Conservation (phyloP, 2,113 vertebrate species). For the Electrona antarctica region DNA sequence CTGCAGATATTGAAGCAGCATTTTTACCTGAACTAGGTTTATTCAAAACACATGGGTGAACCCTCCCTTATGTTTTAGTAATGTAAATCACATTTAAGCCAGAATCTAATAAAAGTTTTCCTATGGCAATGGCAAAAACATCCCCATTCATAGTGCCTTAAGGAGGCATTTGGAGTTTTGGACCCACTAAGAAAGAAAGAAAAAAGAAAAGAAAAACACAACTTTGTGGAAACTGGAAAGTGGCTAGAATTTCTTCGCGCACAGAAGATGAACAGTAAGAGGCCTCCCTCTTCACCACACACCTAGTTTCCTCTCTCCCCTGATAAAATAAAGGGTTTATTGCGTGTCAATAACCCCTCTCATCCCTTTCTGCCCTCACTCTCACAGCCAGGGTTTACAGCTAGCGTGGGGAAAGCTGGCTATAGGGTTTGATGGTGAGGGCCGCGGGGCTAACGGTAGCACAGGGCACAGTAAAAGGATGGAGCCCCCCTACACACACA, state of each 20-base stretch:
- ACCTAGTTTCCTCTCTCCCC: slow-evolving; percentile 74
- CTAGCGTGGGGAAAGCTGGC: slow-evolving; percentile 61
- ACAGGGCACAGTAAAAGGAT: slow-evolving; percentile 75
- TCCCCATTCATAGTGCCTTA: slow-evolving; percentile 24
- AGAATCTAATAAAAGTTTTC: slow-evolving; percentile 8
- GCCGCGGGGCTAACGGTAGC: slow-evolving; percentile 71
- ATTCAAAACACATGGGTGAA: neutral
- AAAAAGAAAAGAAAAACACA: slow-evolving; percentile 26
- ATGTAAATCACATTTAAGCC: neutral
- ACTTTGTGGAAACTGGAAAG: neutral
- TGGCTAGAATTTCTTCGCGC: slow-evolving; percentile 10
- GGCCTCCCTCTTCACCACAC: slow-evolving; percentile 13
- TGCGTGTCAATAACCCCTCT: slow-evolving; percentile 82
- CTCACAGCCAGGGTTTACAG: slow-evolving; percentile 74
- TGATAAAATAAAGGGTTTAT: slow-evolving; percentile 79
- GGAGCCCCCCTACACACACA: slow-evolving; percentile 57
- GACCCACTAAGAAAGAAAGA: neutral
- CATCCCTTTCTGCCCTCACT: slow-evolving; percentile 74
- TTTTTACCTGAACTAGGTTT: neutral
- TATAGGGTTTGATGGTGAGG: slow-evolving; percentile 67
- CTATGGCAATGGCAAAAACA: slow-evolving; percentile 25
- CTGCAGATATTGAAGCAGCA: neutral
- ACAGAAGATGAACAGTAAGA: slow-evolving; percentile 28
- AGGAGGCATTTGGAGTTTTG: neutral
- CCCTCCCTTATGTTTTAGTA: neutral